Conservation (phyloP, 1,140 invertebrate genomes). For the Euwallacea similis region DNA sequence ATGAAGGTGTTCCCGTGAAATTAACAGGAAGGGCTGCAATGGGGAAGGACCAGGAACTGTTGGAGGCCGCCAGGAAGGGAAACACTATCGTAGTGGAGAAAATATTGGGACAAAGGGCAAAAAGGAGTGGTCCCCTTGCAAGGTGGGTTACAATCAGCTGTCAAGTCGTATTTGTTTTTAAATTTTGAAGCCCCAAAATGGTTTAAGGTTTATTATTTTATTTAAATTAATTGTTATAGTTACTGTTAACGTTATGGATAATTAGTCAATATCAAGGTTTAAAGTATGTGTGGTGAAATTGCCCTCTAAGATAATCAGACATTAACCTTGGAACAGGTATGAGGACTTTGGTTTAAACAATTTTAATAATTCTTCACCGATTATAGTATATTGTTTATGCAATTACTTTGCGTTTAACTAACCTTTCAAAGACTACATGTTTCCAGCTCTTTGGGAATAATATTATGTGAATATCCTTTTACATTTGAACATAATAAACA, state of each 20-base stretch:
- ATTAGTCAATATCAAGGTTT: not conserved
- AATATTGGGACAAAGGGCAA: constrained; percentile 84
- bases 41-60: constrained; percentile 95
- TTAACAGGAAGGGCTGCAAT: constrained; percentile 60
- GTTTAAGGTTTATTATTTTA: not conserved
- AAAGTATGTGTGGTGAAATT: not conserved
- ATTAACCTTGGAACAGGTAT: too few relatives aligned
- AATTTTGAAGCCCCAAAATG: not conserved
- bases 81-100: constrained; percentile 87
- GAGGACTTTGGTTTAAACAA: too few relatives aligned
- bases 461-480: too few relatives aligned
- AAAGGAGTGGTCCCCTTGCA: constrained; percentile 88
- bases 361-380: too few relatives aligned
- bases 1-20: constrained; percentile 57
- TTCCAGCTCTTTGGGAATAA: too few relatives aligned
- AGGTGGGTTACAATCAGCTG: constrained; percentile 68
- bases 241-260: not conserved
- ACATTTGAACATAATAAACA: too few relatives aligned
- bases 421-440: too few relatives aligned
- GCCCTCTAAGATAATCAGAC: too few relatives aligned
- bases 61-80: constrained; percentile 91
- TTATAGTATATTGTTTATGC: too few relatives aligned
- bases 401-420: too few relatives aligned
- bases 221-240: not conserved
- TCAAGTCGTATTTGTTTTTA: constrained; percentile 14